Evolutionary conservation across 2,113 vertebrate genomes (phyloP), one percentile per base, ranked within the genome.

Genomic region (Aptenodytes forsteri): DNA sequence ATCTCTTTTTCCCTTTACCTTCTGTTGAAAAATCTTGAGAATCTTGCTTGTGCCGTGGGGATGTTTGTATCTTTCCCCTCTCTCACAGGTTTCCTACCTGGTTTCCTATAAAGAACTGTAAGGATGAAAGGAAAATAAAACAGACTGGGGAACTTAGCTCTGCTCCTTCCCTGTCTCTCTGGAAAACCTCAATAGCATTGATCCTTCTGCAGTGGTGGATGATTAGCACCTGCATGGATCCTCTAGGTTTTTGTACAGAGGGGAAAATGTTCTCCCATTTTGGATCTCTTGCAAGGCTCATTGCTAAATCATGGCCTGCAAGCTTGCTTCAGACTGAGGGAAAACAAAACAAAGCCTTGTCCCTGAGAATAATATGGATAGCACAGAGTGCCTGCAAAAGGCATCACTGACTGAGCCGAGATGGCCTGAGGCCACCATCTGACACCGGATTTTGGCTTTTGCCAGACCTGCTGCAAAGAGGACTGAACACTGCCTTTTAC

Each of bases 321-420:
- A 69, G 36, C 42, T 76, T 58, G 30, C 34, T 91, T 38, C 47
- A 50, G 29, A 21, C 19, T 6, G 12, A 46, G 25, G 32, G 32
- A 81, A 71, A 71, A 62, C 30, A 52, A 62, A 79, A 34, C 40
- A 49, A 70, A 76, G 50, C 16, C 21, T 26, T 19, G 13, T 29
- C n/a, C 52, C 56, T 0, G 3, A 47, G 36, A 66, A 56, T 7
- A 71, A 25, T 5, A 5, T 0, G 5, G 34, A 36, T 8, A 49
- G 42, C 46, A 79, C 21, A 52, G 16, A 34, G 20, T 32, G 17
- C 42, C 55, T 78, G 65, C 32, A 40, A 65, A 62, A 83, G 40
- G 36, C 36, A 19, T 40, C 40, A 7, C 18, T 56, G 20, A 0
- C 56, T 12, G 42, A 62, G 42, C 36, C 25, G 61, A 66, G 42